Conservation (phyloP, 2,888 invertebrate genomes). For the Petrophora chlorosata region DNA sequence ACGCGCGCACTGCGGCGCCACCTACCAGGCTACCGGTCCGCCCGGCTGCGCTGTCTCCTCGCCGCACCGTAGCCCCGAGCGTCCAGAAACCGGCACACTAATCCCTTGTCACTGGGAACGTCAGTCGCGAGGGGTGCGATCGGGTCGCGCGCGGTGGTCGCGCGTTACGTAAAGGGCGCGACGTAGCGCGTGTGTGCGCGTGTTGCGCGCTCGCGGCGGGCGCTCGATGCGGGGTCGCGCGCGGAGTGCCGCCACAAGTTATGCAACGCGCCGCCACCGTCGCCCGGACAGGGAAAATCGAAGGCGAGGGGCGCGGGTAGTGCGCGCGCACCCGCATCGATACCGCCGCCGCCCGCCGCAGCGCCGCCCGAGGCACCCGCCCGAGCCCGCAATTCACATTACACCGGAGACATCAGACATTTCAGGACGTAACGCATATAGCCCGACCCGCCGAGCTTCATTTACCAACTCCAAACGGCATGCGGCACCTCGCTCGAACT, state of each 20-base stretch:
- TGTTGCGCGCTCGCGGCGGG: conserved; percentile 75
- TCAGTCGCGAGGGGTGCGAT: conserved; percentile 46
- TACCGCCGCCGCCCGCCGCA: conserved; percentile 49
- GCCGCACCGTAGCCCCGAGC: conserved; percentile 45
- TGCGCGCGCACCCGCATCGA: conserved; percentile 77
- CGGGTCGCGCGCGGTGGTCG: conserved; percentile 64
- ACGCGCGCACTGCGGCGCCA: conserved; percentile 67
- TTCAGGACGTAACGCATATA: conserved; percentile 43
- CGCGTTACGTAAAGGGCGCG: conserved; percentile 82
- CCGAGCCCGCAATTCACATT: conserved; percentile 64
- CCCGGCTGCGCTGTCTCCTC: conserved; percentile 51
- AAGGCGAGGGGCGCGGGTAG: conserved; percentile 63
- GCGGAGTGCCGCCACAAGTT: conserved; percentile 79
- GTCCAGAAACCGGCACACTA: conserved; percentile 58
- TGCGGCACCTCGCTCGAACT: conserved; percentile 25
- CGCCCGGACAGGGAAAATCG: conserved; percentile 73
- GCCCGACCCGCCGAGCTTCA: conserved; percentile 29
- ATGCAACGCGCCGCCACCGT: conserved; percentile 80
- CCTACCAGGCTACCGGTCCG: conserved; percentile 72
- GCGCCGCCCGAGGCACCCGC: conserved; percentile 41
- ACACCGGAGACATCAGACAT: conserved; percentile 47
- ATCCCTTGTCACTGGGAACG: conserved; percentile 62
- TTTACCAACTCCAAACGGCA: conserved; percentile 32
- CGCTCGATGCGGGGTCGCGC: conserved; percentile 80
- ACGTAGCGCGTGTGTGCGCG: conserved; percentile 70